Percentiles rank a stretch among this genome's conserved stretches.
Evolutionary conservation across 1,140 invertebrate species (phyloP).

Genomic region (Campoletis sonorensis): DNA sequence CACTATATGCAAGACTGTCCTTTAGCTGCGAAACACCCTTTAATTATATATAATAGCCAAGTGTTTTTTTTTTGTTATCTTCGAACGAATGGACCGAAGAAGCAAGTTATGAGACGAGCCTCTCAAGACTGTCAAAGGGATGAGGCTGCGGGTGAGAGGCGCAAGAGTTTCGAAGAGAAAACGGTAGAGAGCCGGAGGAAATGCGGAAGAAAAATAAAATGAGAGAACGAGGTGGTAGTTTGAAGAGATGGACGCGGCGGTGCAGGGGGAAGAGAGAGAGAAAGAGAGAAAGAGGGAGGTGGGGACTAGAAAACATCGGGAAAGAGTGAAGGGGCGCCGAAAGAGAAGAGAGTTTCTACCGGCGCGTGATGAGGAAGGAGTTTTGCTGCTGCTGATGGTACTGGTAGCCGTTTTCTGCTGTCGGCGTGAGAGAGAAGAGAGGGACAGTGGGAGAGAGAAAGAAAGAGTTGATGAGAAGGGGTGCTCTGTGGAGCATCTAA

Average conservation of each 20-base stretch:
- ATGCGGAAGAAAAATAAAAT: slow-evolving; percentile 53
- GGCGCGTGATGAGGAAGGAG: slow-evolving; percentile 43
- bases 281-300: too few relatives aligned
- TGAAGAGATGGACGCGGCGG: slow-evolving; percentile 29
- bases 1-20: too few relatives aligned
- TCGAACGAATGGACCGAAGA: slow-evolving; percentile 57
- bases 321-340: slow-evolving; percentile 30
- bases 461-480: slow-evolving; percentile 43
- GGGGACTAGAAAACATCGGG: slow-evolving; percentile 14
- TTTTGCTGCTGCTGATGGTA: slow-evolving; percentile 60
- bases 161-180: slow-evolving; percentile 16
- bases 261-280: not conserved
- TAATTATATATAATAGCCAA: too few relatives aligned
- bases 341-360: slow-evolving; percentile 40
- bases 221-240: slow-evolving; percentile 39
- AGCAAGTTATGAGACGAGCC: slow-evolving; percentile 50
- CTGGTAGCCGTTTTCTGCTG: slow-evolving; percentile 32
- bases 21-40: too few relatives aligned
- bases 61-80: slow-evolving; percentile 61
- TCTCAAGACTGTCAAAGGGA: slow-evolving; percentile 60
- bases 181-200: not conserved
- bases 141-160: slow-evolving; percentile 15
- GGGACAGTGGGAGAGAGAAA: not conserved
- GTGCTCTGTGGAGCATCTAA: slow-evolving; percentile 27
- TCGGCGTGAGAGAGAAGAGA: slow-evolving; percentile 15